phyloP scores from a whole-genome alignment of 2,113 vertebrate species.

The Antigone vipio region DNA sequence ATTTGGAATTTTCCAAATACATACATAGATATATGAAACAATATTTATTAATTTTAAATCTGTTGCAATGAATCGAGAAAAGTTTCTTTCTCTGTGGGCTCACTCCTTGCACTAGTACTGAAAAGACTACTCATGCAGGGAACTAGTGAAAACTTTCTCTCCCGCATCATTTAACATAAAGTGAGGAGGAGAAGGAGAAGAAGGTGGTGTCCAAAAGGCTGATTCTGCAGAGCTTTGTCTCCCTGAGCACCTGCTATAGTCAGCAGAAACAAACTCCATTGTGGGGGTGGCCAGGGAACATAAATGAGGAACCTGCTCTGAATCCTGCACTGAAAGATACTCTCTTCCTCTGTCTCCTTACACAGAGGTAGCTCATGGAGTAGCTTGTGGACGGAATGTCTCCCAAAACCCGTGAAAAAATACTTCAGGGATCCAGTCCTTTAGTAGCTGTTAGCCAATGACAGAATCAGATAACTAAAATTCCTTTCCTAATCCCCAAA shows the following conservation, averaged over 20 bases:
- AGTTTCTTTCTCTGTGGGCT: background rate
- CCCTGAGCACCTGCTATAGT: background rate
- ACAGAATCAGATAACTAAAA: background rate
- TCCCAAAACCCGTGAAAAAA: background rate
- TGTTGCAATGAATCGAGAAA: background rate
- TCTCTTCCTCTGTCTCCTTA: background rate
- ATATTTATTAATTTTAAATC: background rate
- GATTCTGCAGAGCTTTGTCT: background rate
- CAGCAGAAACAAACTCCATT: background rate
- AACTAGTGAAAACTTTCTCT: background rate
- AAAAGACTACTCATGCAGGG: background rate
- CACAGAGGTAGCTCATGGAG: background rate
- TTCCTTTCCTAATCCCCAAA: background rate
- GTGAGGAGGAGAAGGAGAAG: background rate
- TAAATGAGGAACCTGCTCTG: background rate
- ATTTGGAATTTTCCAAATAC: background rate
- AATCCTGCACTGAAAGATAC: background rate
- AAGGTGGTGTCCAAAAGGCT: background rate
- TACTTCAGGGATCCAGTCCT: background rate
- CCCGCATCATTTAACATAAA: background rate
- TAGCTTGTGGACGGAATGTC: background rate
- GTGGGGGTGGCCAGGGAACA: background rate
- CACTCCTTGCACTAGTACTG: background rate
- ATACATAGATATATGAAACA: background rate
- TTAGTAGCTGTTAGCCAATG: background rate